phyloP scores from a whole-genome alignment of 2,888 invertebrate genomes.

The Petrolisthes cinctipes region DNA sequence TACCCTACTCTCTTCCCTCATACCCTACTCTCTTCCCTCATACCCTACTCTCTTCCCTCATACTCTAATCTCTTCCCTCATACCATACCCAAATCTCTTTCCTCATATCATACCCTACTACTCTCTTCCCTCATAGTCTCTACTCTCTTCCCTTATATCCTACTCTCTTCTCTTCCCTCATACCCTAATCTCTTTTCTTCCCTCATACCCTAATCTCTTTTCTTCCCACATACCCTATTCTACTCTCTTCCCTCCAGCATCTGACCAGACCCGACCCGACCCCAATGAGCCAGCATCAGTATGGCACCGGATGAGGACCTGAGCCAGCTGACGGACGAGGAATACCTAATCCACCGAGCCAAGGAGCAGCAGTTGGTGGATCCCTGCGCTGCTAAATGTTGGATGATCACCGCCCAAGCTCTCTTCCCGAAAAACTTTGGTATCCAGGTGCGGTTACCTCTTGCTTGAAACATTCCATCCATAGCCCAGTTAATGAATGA shows the following conservation, averaged over 20 bases:
- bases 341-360: constrained; percentile 60
- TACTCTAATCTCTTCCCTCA: neutral
- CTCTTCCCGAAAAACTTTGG: constrained; percentile 62
- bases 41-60: neutral
- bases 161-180: no score
- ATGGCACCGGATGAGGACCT: constrained; percentile 56
- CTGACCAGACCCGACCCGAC: neutral
- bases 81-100: neutral
- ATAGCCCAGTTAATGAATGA: no score
- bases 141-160: neutral
- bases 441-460: constrained; percentile 48
- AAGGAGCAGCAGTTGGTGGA: constrained; percentile 55
- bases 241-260: neutral
- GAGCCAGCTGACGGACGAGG: constrained; percentile 53
- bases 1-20: neutral
- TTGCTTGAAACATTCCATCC: no score
- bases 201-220: neutral
- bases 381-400: constrained; percentile 60
- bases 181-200: neutral
- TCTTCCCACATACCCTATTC: neutral
- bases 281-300: neutral
- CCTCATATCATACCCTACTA: no score
- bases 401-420: constrained; percentile 64
- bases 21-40: no score
- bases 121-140: neutral